Evolutionary conservation across 1,140 invertebrate genomes (phyloP).

Genomic region (Eufriesea mexicana): DNA sequence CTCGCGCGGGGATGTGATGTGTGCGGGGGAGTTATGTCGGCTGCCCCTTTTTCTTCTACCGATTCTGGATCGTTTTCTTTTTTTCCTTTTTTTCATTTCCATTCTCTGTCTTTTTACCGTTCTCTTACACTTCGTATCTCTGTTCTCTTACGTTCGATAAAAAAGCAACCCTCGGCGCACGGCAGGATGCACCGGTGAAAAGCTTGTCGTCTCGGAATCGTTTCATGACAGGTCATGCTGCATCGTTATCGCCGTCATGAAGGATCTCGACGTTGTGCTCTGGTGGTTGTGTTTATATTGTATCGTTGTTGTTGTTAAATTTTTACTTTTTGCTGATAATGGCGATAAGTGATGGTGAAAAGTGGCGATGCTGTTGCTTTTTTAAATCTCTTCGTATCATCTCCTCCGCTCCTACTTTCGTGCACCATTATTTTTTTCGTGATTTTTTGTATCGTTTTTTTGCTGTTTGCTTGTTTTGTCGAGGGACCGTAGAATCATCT

Average conservation of each 20-base stretch:
- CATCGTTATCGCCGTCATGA: constrained; percentile 63
- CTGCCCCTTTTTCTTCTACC: constrained; percentile 32
- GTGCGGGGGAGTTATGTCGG: constrained; percentile 24
- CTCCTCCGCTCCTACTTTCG: constrained; percentile 57
- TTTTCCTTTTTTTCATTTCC: too few species aligned
- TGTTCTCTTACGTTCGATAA: constrained; percentile 33
- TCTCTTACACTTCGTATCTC: neutral
- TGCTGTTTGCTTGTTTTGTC: constrained; percentile 41
- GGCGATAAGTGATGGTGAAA: constrained; percentile 64
- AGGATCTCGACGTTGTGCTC: constrained; percentile 72
- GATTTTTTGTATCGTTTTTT: constrained; percentile 37
- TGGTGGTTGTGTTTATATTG: constrained; percentile 67
- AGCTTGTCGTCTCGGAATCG: constrained; percentile 76
- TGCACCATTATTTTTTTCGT: constrained; percentile 55
- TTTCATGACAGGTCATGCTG: constrained; percentile 67
- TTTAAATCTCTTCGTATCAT: constrained; percentile 52
- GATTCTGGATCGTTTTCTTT: constrained; percentile 17
- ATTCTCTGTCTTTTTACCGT: neutral
- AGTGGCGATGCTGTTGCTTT: constrained; percentile 58
- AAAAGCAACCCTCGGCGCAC: constrained; percentile 76
- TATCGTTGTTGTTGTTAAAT: constrained; percentile 72
- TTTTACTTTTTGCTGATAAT: constrained; percentile 55
- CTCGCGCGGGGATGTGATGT: constrained; percentile 54
- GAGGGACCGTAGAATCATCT: constrained; percentile 48
- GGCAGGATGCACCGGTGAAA: constrained; percentile 76